These are phyloP conservation scores for Gambusia holbrooki DNA, from an alignment of 2,113 vertebrate species.

Conservation along the genomic window DNA sequence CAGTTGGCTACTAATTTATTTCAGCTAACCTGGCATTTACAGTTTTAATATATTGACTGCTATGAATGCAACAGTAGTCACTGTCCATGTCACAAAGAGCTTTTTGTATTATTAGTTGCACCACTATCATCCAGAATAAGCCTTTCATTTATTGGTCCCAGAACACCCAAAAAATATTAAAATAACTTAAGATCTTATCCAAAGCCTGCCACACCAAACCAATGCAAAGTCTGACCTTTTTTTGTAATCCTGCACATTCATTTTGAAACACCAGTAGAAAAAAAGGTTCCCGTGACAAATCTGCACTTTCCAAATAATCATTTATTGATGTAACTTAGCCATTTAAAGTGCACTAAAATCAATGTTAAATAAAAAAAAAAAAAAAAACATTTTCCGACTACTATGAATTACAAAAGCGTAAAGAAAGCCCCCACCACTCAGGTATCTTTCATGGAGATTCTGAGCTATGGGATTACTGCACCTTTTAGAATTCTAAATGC, in stretches of 20 bases:
- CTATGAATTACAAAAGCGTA: background rate
- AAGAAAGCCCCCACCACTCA: background rate
- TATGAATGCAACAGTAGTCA: background rate
- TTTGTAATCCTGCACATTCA: no score
- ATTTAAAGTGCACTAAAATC: no score
- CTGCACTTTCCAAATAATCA: no score
- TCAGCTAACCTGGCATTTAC: background rate
- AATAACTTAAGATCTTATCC: background rate
- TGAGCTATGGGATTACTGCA: background rate
- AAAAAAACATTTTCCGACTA: background rate
- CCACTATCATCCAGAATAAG: background rate
- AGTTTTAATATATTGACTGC: background rate
- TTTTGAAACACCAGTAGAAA: no score
- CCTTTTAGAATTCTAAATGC: background rate
- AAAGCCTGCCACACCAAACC: background rate
- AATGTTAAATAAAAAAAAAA: background rate
- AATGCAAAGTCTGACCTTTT: no score
- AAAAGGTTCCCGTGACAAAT: no score
- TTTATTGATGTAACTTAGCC: no score
- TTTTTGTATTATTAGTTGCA: background rate
- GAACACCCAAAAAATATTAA: background rate
- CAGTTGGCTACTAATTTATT: background rate
- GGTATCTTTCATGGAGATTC: background rate
- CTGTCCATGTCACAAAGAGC: background rate
- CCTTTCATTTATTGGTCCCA: background rate